Base-by-base conservation (phyloP, 1,140 invertebrate genomes). In the Latrodectus geometricus region DNA sequence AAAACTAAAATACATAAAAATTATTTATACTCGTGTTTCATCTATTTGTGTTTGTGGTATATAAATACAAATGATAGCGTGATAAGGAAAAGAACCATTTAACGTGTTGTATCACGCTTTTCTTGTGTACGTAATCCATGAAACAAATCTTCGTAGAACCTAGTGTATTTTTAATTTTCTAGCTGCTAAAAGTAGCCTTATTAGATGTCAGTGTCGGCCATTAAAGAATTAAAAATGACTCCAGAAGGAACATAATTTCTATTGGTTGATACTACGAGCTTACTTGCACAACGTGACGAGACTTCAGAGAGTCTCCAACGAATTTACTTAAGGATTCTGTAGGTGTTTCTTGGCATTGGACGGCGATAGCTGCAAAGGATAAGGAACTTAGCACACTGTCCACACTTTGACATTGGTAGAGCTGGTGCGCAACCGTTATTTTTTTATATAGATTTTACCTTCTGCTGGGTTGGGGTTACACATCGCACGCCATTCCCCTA, bases 191-290 rank as follows among this genome's bases (percentile, higher is more conserved):
- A 75, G 48, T 70, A 75, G 74, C 56, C 9, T 56, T 61, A 84
- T 76, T 76, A 76, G 20, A 83, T 74, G 69, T 83, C 80, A 83
- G 49, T 23, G 61, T 9, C 17, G 82, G 49, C 82, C 82, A 84
- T 84, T 84, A 84, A 84, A 84, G 82, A 84, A 84, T 84, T 84
- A 84, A 84, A 84, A 84, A 84, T 76, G 82, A 84, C 82, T 76
- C 72, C 72, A 9, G 49, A 2, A n/a, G 82, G 82, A 61, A 76
- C 82, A 84, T 84, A 84, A 84, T 84, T 84, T 84, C 73, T 84
- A 84, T 84, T 76, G 82, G 17, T 54, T 74, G 80, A 74, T 83
- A 74, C 70, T 35, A 65, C 21, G n/a, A 70, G 80, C 54, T 74
- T 83, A 35, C n/a, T 48, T 4, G 12, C 20, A 52, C 5, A 83